A percentile compares a stretch with the other conserved stretches of the same genome.
These are phyloP conservation scores for Drosophila ezoana DNA, from an alignment of 2,888 invertebrate species.

Conservation along the genomic window DNA sequence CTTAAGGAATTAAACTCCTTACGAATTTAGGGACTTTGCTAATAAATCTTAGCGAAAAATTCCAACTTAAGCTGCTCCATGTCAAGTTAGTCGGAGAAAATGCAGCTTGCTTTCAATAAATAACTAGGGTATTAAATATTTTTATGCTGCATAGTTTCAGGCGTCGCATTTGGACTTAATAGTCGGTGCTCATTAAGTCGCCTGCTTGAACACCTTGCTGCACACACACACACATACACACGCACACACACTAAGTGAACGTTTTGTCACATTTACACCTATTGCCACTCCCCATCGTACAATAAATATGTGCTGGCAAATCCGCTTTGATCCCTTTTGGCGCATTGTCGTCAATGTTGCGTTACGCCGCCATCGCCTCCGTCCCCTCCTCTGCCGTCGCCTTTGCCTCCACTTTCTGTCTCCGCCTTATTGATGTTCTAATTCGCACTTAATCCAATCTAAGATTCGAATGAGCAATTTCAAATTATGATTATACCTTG, in stretches of 20 bases:
- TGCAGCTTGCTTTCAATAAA: not conserved
- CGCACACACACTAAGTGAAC: constrained; percentile 22
- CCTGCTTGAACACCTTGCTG: constrained; percentile 65
- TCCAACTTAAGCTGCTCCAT: too few relatives aligned
- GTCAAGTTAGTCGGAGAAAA: too few relatives aligned
- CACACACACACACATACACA: constrained; percentile 32
- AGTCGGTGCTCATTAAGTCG: constrained; percentile 69
- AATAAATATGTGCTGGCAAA: constrained; percentile 67
- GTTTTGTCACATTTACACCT: constrained; percentile 77
- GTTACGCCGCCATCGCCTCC: constrained; percentile 53
- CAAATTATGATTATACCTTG: constrained; percentile 81
- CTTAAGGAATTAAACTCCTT: too few relatives aligned
- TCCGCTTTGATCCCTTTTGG: constrained; percentile 74
- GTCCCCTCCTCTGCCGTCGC: not conserved
- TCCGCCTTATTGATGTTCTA: constrained; percentile 80
- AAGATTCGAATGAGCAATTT: constrained; percentile 82
- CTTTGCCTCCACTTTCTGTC: constrained; percentile 4
- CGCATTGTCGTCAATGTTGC: constrained; percentile 74
- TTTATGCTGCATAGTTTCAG: constrained; percentile 56
- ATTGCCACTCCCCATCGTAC: constrained; percentile 36
- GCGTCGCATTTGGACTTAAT: constrained; percentile 34
- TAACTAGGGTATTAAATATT: constrained; percentile 37
- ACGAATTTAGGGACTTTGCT: too few relatives aligned
- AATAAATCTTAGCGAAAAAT: too few relatives aligned
- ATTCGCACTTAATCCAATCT: constrained; percentile 82